These are phyloP conservation scores for Empis stercorea DNA, from an alignment of 2,888 invertebrate genomes.

Conservation along the genomic window DNA sequence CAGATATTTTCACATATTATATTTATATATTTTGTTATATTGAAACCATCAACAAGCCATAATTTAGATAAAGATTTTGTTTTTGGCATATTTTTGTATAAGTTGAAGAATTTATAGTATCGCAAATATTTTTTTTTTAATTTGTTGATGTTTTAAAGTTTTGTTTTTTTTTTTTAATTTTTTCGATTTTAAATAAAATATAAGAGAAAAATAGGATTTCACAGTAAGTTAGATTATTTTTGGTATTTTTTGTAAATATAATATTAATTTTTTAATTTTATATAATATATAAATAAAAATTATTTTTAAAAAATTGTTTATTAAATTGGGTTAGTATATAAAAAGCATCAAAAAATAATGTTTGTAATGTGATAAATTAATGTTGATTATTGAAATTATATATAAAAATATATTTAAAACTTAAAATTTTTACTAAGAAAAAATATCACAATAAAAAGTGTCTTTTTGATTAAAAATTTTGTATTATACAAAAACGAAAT, in stretches of 20 bases:
- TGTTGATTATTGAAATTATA: no score
- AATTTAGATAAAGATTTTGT: no score
- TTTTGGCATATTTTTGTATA: no score
- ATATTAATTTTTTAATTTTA: constrained; percentile 12
- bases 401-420: no score
- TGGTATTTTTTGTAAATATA: constrained; percentile 9
- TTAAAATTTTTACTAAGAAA: no score
- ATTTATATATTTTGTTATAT: no score
- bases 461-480: no score
- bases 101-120: no score
- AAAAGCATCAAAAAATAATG: neutral
- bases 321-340: constrained; percentile 1
- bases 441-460: no score
- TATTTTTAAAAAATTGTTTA: neutral
- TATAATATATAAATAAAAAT: constrained; percentile 4
- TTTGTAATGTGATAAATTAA: neutral
- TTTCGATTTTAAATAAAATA: constrained; percentile 19
- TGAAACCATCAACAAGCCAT: no score
- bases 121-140: constrained; percentile 17
- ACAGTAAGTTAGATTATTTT: constrained; percentile 35
- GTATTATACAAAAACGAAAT: no score
- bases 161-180: constrained; percentile 14
- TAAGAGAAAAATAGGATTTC: constrained; percentile 31
- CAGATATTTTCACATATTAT: no score
- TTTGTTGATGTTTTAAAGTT: constrained; percentile 10